phyloP scores from a whole-genome alignment of 2,888 invertebrate genomes.

The Cancer borealis region DNA sequence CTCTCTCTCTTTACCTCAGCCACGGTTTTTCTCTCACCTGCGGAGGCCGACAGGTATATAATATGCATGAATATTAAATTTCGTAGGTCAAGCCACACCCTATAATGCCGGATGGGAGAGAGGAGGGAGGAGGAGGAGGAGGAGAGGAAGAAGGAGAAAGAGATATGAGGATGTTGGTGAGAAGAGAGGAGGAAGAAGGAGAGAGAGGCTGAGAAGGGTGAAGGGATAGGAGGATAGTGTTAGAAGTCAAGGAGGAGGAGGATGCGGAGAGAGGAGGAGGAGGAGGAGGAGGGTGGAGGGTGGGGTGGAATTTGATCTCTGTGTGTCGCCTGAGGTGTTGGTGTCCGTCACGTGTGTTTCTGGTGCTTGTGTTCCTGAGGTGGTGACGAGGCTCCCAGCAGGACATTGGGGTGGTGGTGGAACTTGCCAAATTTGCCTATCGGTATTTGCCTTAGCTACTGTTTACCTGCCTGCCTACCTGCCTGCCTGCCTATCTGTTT shows the following conservation, averaged over 20 bases:
- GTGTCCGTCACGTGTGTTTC: background rate
- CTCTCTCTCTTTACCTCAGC: background rate
- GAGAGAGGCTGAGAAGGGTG: background rate
- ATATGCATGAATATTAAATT: conserved; percentile 38
- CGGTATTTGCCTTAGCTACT: background rate
- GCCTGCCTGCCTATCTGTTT: background rate
- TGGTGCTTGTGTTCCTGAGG: background rate
- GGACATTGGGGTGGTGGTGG: background rate
- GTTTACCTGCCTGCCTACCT: background rate
- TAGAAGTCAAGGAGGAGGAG: background rate
- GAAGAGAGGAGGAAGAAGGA: background rate
- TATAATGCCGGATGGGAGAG: background rate
- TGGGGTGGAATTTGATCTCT: background rate
- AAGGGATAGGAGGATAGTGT: background rate
- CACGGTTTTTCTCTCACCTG: background rate
- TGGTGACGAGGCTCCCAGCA: conserved; percentile 2
- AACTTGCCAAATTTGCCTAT: background rate
- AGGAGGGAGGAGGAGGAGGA: too few relatives aligned
- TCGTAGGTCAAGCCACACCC: conserved; percentile 39
- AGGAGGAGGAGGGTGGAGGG: too few relatives aligned
- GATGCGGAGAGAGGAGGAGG: background rate
- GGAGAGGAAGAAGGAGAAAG: background rate
- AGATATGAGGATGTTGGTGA: background rate
- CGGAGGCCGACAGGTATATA: conserved; percentile 37
- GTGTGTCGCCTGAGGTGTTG: background rate